Evolutionary conservation across 2,797 vertebrate species (phyloP).

Genomic region (Sphenopsis melanotis): DNA sequence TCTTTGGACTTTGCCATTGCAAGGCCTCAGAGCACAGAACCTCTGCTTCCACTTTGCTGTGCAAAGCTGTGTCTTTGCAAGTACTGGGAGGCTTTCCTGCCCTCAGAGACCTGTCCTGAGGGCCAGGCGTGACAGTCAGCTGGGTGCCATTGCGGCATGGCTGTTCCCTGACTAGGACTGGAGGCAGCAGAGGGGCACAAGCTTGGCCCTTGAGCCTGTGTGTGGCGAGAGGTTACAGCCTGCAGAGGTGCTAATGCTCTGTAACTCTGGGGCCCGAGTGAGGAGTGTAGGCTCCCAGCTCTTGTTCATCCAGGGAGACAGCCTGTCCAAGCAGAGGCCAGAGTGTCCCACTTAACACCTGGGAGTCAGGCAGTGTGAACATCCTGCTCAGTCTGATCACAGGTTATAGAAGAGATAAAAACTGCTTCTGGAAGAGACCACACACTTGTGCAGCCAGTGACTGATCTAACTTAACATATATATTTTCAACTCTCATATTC

Average conservation of each 20-base stretch:
- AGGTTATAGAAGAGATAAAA: not conserved
- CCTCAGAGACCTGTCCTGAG: not conserved
- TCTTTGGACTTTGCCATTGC: not conserved
- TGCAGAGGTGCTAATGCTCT: fast-evolving
- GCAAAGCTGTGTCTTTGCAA: not conserved
- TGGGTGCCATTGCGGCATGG: not conserved
- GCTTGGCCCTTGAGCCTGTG: not conserved
- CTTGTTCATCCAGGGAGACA: not conserved
- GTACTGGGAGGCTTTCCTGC: not conserved
- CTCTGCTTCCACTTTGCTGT: not conserved
- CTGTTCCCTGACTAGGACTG: not conserved
- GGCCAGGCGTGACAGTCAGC: not conserved
- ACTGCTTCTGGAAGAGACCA: not conserved
- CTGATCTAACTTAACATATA: not conserved
- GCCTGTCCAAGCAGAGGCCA: not conserved
- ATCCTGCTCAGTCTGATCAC: not conserved
- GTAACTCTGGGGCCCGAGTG: fast-evolving
- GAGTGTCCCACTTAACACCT: not conserved
- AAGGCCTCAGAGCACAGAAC: not conserved
- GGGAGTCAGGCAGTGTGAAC: not conserved
- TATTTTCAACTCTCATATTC: not conserved
- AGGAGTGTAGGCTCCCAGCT: not conserved
- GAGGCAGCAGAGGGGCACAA: not conserved
- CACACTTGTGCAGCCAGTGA: not conserved
- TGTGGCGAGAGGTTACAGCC: not conserved